phyloP scores from a whole-genome alignment of 2,113 vertebrate genomes.

The Nestor notabilis region DNA sequence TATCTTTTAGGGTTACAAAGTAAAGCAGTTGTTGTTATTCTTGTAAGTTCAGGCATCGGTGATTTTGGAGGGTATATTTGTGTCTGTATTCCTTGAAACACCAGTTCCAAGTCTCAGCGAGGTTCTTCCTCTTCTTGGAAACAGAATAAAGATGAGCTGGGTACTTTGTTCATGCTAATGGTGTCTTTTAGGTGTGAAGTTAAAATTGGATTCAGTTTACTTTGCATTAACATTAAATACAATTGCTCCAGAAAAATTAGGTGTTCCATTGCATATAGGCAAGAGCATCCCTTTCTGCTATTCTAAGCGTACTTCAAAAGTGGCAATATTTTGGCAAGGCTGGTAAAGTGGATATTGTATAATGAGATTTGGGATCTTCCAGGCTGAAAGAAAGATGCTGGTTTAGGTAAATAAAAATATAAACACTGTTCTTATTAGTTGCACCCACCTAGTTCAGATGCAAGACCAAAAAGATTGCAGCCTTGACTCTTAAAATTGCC shows the following conservation, averaged over 20 bases:
- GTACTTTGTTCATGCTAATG: constrained; percentile 19
- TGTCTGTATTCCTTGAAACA: not conserved
- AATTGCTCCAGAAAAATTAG: not conserved
- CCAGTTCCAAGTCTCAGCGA: not conserved
- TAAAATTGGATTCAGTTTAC: constrained; percentile 26
- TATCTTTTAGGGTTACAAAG: not conserved
- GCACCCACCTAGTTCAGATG: not conserved
- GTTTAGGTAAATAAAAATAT: constrained; percentile 17
- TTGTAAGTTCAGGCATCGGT: not conserved
- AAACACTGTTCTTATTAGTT: constrained; percentile 11
- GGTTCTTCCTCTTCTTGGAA: constrained; percentile 13
- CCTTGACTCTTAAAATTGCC: constrained; percentile 29
- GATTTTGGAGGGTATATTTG: not conserved
- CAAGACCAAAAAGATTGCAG: not conserved
- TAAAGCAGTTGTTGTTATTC: not conserved
- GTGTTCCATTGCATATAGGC: not conserved
- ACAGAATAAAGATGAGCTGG: not conserved
- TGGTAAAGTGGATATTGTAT: not conserved
- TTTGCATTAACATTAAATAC: constrained; percentile 21
- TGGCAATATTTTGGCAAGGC: not conserved
- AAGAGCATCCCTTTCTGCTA: not conserved
- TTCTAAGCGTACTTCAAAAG: not conserved
- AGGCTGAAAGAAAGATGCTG: not conserved
- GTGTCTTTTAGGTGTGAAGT: constrained; percentile 38
- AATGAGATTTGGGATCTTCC: not conserved